Percentiles rank a stretch among this genome's conserved stretches.
Evolutionary conservation across 2,113 vertebrate genomes (phyloP).

Genomic region (Brachionichthys hirsutus): DNA sequence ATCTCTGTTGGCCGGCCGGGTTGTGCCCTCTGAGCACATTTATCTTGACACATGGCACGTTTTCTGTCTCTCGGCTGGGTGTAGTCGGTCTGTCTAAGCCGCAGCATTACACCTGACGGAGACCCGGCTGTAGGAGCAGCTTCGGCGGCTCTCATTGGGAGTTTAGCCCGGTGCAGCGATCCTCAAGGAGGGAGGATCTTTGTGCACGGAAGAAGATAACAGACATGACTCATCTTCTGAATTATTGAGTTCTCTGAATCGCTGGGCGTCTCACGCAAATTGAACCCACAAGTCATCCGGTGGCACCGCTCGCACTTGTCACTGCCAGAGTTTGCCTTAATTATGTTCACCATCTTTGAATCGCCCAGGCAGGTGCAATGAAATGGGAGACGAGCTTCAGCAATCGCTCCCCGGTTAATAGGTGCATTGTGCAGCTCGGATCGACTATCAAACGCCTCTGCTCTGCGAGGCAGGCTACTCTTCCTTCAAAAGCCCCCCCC

Average conservation of each 20-base stretch:
- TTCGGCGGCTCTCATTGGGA: slow-evolving; percentile 22
- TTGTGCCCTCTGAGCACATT: slow-evolving; percentile 22
- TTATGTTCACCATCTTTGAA: slow-evolving; percentile 19
- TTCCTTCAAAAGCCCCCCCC: slow-evolving; percentile 45
- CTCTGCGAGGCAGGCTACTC: slow-evolving; percentile 23
- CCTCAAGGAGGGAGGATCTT: neutral
- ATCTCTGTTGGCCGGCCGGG: slow-evolving; percentile 11
- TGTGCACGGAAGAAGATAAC: slow-evolving; percentile 48
- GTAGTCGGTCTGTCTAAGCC: slow-evolving; percentile 33
- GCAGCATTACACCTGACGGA: slow-evolving; percentile 34
- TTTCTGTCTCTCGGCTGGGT: neutral
- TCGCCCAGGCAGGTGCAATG: slow-evolving; percentile 49
- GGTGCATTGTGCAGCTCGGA: slow-evolving; percentile 26
- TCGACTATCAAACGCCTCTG: slow-evolving; percentile 35
- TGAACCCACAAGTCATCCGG: slow-evolving; percentile 21
- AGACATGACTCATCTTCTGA: slow-evolving; percentile 51
- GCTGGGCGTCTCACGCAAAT: slow-evolving; percentile 4
- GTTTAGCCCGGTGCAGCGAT: slow-evolving; percentile 1
- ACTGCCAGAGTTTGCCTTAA: slow-evolving; percentile 19
- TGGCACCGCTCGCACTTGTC: slow-evolving; percentile 3
- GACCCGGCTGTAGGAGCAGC: slow-evolving; percentile 7
- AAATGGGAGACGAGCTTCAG: slow-evolving; percentile 42
- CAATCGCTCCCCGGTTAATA: slow-evolving; percentile 43
- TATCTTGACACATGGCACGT: slow-evolving; percentile 32
- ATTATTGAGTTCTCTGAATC: slow-evolving; percentile 48